Base-by-base conservation (phyloP, 2,113 vertebrate genomes). In the Athene cunicularia region DNA sequence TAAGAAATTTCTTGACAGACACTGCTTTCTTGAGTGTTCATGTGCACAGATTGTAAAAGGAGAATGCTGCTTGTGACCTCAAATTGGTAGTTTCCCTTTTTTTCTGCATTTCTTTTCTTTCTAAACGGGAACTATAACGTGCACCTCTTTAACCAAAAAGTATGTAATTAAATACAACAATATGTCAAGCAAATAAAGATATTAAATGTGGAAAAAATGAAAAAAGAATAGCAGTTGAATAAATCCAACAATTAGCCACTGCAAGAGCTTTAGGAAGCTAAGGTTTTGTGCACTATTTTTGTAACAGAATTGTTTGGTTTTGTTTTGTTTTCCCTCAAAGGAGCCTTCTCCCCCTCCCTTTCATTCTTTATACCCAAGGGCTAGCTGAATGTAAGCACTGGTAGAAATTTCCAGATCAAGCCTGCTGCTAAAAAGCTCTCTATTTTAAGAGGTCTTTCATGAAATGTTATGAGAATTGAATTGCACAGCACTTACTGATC, bases 291-390 rank as follows among this genome's bases (percentile, higher is more conserved):
- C 3, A 10, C 53, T 70, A 9, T 72, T 91, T 88, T 86, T 76
- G 12, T 37, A 68, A 62, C 22, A 59, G 20, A 52, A 47, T 52
- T 35, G 28, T 22, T 43, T 16, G 37, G 18, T 4, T 4, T 5
- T 3, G 5, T 8, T 8, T 27, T 17, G 21, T 63, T 28, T 27
- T 6, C 19, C 2, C 11, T 6, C 17, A 18, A 56, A 58, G 22
- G 27, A 66, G 4, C 0, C 0, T 64, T 76, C 23, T 64, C 5
- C 7, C 23, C 6, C 8, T 52, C 6, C 9, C 18, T 18, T 84
- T 70, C 20, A 62, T 66, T 95, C 37, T n/a, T 55, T 70, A 7
- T 47, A 32, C 20, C 19, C 39, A 53, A 45, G 24, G 41, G 45
- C 26, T 62, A 32, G 28, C 23, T 21, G 6, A 60, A 49, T 28